Conservation (phyloP, 1,140 invertebrate genomes). For the Eulimnadia texana region DNA sequence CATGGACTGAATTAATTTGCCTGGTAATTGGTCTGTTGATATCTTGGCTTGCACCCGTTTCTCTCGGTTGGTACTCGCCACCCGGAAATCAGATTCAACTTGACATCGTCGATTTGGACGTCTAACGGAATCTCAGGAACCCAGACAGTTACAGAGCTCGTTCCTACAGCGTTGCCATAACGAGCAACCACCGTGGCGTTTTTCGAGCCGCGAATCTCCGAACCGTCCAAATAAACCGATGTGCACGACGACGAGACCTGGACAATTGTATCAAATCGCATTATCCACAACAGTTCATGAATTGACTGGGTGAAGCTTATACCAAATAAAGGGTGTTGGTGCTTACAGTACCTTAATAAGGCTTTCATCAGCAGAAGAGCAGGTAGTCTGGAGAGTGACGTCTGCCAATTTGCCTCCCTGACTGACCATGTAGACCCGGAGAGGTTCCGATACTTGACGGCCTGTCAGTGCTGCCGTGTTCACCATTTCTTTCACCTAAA, state of each 20-base stretch:
- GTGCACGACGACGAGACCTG: conserved; percentile 92
- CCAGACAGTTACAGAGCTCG: conserved; percentile 85
- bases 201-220: conserved; percentile 82
- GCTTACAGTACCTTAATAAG: conserved; percentile 67
- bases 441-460: conserved; percentile 77
- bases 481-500: conserved; percentile 84
- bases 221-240: conserved; percentile 90
- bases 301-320: too few relatives aligned
- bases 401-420: conserved; percentile 85
- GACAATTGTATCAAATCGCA: too few relatives aligned
- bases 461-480: conserved; percentile 92
- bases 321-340: background rate
- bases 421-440: conserved; percentile 90
- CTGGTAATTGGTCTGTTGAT: conserved; percentile 23
- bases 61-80: conserved; percentile 65
- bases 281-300: too few relatives aligned
- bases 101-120: conserved; percentile 69
- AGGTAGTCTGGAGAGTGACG: conserved; percentile 87
- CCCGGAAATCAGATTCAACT: conserved; percentile 79
- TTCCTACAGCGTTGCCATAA: conserved; percentile 77
- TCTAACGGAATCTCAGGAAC: conserved; percentile 89
- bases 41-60: conserved; percentile 20
- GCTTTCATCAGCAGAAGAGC: conserved; percentile 86
- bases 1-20: too few relatives aligned
- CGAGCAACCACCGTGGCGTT: conserved; percentile 88